phyloP scores from a whole-genome alignment of 2,888 invertebrate genomes.

The Oscheius sp. region DNA sequence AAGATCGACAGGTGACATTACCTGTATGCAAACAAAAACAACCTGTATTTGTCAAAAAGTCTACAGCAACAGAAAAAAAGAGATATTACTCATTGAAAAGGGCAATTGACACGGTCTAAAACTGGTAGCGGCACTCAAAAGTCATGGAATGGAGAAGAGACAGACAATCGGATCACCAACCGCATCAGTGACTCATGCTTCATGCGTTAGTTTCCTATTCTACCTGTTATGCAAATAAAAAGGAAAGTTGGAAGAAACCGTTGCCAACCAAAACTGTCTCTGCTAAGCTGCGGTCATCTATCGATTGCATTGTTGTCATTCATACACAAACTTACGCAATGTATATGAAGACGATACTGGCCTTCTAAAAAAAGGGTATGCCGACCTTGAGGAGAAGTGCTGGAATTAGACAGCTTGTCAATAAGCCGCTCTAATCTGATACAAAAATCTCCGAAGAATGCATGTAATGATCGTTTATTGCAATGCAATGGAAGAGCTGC shows the following conservation, averaged over 20 bases:
- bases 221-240: constrained; percentile 20
- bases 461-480: constrained; percentile 26
- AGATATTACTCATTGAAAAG: constrained; percentile 6
- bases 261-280: not conserved
- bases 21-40: constrained; percentile 13
- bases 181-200: constrained; percentile 19
- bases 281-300: constrained; percentile 3
- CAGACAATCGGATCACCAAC: constrained; percentile 29
- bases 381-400: not conserved
- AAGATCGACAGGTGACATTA: constrained; percentile 11
- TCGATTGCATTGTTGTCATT: constrained; percentile 6
- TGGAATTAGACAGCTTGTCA: not conserved
- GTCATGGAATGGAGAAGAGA: constrained; percentile 13
- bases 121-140: constrained; percentile 22
- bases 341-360: not conserved
- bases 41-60: not conserved
- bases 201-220: constrained; percentile 16
- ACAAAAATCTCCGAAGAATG: constrained; percentile 22
- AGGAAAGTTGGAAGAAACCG: too few species aligned
- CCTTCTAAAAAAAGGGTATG: not conserved
- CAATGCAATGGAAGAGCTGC: constrained; percentile 8
- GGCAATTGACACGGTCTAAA: constrained; percentile 10
- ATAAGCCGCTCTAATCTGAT: not conserved
- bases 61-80: not conserved
- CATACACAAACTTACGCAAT: not conserved